These are phyloP conservation scores for Podarcis cretensis DNA, from an alignment of 2,113 vertebrate species.

Conservation along the genomic window DNA sequence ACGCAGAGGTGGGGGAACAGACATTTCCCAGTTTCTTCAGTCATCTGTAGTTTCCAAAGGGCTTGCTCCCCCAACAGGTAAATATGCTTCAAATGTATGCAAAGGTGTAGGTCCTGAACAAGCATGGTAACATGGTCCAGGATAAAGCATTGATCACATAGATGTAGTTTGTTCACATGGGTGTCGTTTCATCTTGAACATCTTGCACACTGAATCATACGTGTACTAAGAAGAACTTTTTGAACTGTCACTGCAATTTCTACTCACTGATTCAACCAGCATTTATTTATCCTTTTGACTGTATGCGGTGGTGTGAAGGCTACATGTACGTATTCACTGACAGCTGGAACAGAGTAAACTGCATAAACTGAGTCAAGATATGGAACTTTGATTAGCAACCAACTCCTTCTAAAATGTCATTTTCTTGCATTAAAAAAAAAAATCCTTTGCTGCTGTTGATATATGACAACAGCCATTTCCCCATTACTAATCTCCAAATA, in stretches of 20 bases:
- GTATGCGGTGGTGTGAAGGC: slow-evolving; percentile 15
- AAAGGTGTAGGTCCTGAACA: no score
- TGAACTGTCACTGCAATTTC: background rate
- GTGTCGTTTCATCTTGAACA: background rate
- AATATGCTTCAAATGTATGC: background rate
- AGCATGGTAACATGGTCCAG: background rate
- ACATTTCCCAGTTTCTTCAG: background rate
- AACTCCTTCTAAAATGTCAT: slow-evolving; percentile 47
- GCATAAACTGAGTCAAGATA: slow-evolving; percentile 26
- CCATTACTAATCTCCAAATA: slow-evolving; percentile 38
- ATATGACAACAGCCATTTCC: slow-evolving; percentile 41
- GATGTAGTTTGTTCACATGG: background rate
- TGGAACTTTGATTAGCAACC: slow-evolving; percentile 23
- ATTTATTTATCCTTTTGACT: background rate
- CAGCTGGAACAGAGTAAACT: background rate
- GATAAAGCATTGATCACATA: background rate
- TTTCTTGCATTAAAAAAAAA: slow-evolving; percentile 2
- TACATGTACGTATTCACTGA: background rate
- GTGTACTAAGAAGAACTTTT: slow-evolving; percentile 3
- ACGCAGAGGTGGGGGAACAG: background rate
- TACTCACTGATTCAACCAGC: background rate
- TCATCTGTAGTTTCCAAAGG: background rate
- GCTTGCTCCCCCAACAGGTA: background rate
- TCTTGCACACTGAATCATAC: slow-evolving; percentile 5
- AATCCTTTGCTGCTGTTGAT: slow-evolving; percentile 41